Percentiles rank a stretch among this genome's conserved stretches.
These are phyloP conservation scores for Boloria selene DNA, from an alignment of 2,888 invertebrate species.

Conservation along the genomic window DNA sequence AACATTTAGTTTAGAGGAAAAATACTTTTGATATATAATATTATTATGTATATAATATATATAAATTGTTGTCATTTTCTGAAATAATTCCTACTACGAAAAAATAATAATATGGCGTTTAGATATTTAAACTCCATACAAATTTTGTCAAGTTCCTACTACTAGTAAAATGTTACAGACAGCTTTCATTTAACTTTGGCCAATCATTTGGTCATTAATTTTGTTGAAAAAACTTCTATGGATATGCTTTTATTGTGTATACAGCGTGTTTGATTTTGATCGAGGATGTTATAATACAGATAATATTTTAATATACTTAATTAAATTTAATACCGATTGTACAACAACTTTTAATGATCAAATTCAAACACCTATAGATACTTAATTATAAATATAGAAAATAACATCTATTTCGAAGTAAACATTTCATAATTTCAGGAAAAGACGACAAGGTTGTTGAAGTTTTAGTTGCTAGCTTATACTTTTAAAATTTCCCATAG, in stretches of 20 bases:
- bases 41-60: no score
- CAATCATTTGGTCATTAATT: not conserved
- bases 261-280: conserved; percentile 7
- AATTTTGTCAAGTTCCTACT: no score
- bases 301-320: no score
- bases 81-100: not conserved
- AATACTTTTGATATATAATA: no score
- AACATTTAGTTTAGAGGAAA: not conserved
- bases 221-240: not conserved
- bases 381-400: conserved; percentile 1
- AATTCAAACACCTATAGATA: no score
- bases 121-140: no score
- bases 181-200: no score
- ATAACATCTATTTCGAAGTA: not conserved
- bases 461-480: not conserved
- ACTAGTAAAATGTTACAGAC: no score
- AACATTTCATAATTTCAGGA: not conserved
- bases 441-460: conserved; percentile 1
- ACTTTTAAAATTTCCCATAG: conserved; percentile 2
- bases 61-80: conserved; percentile 5
- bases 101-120: no score
- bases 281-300: no score
- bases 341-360: no score
- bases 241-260: conserved; percentile 14
- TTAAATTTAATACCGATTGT: no score